Conservation (phyloP, 2,888 invertebrate genomes). For the Cerastoderma edule region DNA sequence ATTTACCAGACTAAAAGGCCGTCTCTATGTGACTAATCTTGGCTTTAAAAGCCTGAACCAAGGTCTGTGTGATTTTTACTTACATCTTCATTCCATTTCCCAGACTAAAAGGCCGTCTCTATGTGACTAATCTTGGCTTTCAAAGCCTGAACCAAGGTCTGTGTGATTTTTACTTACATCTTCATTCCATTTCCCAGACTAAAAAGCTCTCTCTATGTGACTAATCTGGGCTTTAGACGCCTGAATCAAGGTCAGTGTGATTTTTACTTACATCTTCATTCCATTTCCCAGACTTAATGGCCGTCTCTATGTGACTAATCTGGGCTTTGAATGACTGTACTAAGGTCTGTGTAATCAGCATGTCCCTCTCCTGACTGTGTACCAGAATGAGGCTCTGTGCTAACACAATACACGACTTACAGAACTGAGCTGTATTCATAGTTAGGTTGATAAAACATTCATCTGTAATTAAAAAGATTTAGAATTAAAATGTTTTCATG, state of each 20-base stretch:
- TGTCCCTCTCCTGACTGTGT: conserved; percentile 90
- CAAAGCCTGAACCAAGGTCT: no score
- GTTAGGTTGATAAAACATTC: conserved; percentile 91
- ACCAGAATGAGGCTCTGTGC: conserved; percentile 91
- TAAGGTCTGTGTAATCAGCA: conserved; percentile 89
- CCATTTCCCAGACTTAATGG: conserved; percentile 84
- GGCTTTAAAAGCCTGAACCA: no score
- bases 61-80: no score
- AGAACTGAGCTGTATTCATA: conserved; percentile 91
- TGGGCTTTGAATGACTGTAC: conserved; percentile 90
- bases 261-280: conserved; percentile 63
- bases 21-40: no score
- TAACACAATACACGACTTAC: conserved; percentile 89
- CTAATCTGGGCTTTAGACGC: conserved; percentile 90
- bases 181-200: no score
- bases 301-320: conserved; percentile 87
- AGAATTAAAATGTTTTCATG: no score
- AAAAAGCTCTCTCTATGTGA: conserved; percentile 87
- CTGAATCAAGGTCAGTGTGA: conserved; percentile 89
- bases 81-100: no score
- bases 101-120: no score
- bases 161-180: no score
- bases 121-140: no score
- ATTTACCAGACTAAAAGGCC: no score
- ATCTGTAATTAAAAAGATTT: no score